phyloP scores from a whole-genome alignment of 2,797 vertebrate species.

The Gambelia wislizenii region DNA sequence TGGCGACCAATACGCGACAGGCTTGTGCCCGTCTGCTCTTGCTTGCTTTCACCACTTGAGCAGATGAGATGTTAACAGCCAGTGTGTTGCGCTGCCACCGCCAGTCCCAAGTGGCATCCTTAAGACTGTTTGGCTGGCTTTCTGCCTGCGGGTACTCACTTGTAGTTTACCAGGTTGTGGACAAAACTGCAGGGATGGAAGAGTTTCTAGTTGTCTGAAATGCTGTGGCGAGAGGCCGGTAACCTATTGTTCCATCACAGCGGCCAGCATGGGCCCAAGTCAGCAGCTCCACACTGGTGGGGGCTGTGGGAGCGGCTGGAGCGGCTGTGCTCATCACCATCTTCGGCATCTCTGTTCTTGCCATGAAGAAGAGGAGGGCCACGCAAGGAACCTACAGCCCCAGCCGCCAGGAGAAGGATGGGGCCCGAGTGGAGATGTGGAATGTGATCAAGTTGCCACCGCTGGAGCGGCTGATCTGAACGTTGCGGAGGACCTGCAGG shows the following conservation, averaged over 20 bases:
- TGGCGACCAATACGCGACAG: neutral
- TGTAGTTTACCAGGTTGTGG: neutral
- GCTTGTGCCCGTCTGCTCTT: neutral
- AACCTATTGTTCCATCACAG: constrained; percentile 64
- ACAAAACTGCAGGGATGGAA: neutral
- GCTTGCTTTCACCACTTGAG: no score
- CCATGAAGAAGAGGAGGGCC: constrained; percentile 73
- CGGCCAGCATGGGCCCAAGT: constrained; percentile 64
- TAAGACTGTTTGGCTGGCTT: no score
- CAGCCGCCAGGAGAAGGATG: constrained; percentile 77
- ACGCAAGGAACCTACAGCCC: constrained; percentile 79
- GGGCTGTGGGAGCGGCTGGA: constrained; percentile 69
- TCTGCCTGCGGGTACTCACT: neutral
- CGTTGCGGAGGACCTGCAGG: rapidly evolving
- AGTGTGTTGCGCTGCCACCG: neutral
- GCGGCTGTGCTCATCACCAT: constrained; percentile 63
- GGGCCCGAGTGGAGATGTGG: constrained; percentile 77
- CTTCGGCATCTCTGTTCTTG: constrained; percentile 44
- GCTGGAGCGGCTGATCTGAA: constrained; percentile 73
- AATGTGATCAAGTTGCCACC: constrained; percentile 79
- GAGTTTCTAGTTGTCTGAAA: neutral
- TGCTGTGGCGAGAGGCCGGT: constrained; percentile 25
- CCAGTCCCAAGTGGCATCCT: neutral
- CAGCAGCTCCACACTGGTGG: constrained; percentile 71
- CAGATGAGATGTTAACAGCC: neutral